These are phyloP conservation scores for Zaprionus inermis DNA, from an alignment of 1,140 invertebrate genomes.

Conservation along the genomic window DNA sequence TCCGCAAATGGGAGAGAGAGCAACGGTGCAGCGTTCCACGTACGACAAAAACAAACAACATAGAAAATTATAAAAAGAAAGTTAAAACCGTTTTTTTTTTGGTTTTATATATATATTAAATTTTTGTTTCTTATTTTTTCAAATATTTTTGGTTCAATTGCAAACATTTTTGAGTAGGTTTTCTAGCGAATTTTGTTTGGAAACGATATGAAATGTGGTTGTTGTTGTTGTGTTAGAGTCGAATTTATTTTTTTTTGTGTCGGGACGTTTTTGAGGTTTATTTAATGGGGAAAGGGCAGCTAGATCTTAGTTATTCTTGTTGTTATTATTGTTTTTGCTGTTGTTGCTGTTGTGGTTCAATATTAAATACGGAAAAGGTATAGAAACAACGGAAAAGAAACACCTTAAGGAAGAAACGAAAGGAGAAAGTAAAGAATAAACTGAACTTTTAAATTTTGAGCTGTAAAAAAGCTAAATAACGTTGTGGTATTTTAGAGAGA, in stretches of 20 bases:
- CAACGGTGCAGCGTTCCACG: slow-evolving; percentile 85
- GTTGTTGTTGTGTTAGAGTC: slow-evolving; percentile 73
- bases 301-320: slow-evolving; percentile 44
- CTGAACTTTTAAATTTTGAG: slow-evolving; percentile 27
- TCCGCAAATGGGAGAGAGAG: slow-evolving; percentile 73
- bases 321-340: slow-evolving; percentile 59
- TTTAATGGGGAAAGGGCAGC: slow-evolving; percentile 38
- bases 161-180: slow-evolving; percentile 30
- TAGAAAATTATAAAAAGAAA: slow-evolving; percentile 82
- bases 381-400: slow-evolving; percentile 14
- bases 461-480: slow-evolving; percentile 41
- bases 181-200: slow-evolving; percentile 57
- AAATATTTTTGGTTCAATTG: slow-evolving; percentile 42
- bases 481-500: slow-evolving; percentile 19
- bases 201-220: slow-evolving; percentile 82
- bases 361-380: slow-evolving; percentile 34
- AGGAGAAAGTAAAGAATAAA: slow-evolving; percentile 24
- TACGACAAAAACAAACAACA: slow-evolving; percentile 85
- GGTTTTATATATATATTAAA: slow-evolving; percentile 47
- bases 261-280: slow-evolving; percentile 22
- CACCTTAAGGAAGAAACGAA: slow-evolving; percentile 34
- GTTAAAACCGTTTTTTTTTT: slow-evolving; percentile 62
- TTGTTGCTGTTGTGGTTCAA: slow-evolving; percentile 51
- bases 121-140: slow-evolving; percentile 36
- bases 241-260: slow-evolving; percentile 20